These are phyloP conservation scores for Sigmodon hispidus DNA, from an alignment of 2,113 vertebrate genomes.

Conservation along the genomic window DNA sequence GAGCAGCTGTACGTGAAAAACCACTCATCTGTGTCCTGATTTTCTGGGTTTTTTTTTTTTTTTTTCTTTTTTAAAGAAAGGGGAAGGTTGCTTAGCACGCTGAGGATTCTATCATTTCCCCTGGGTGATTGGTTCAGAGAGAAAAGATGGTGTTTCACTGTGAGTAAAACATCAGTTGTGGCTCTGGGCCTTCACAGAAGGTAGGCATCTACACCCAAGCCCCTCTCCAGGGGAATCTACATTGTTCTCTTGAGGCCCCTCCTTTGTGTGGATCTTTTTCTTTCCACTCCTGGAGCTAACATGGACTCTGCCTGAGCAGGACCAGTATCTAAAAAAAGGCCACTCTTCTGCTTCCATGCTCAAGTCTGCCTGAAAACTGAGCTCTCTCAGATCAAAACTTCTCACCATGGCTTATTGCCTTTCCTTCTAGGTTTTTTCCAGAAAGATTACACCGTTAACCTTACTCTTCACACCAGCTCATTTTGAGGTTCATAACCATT, in stretches of 20 bases:
- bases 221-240: background rate
- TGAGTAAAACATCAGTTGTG: background rate
- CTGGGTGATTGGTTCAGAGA: constrained; percentile 22
- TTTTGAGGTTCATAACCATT: background rate
- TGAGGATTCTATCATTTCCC: constrained; percentile 38
- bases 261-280: accelerated
- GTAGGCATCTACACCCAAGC: background rate
- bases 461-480: background rate
- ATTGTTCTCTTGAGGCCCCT: accelerated
- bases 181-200: background rate
- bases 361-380: background rate
- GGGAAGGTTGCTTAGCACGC: background rate
- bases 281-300: background rate
- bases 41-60: constrained; percentile 11
- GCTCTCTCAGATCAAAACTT: background rate
- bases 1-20: background rate
- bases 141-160: background rate
- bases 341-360: background rate
- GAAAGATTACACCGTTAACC: accelerated
- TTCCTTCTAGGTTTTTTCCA: background rate
- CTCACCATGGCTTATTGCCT: background rate
- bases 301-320: background rate
- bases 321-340: background rate
- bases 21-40: constrained; percentile 22
- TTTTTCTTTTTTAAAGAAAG: constrained; percentile 21